Evolutionary conservation across 2,797 vertebrate genomes (phyloP).

Genomic region (Pelochelys cantorii): DNA sequence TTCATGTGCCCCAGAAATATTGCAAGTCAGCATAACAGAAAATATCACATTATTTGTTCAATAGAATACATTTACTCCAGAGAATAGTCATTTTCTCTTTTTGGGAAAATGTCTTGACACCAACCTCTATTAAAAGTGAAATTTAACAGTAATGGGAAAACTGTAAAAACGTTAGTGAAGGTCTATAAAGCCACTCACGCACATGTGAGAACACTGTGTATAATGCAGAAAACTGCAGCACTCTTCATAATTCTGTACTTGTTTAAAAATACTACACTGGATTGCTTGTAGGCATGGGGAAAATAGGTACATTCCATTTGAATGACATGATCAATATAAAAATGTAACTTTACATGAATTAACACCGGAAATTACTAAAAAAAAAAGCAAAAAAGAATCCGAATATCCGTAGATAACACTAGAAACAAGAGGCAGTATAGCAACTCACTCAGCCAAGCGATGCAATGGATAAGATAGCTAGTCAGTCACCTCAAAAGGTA

Average conservation of each 20-base stretch:
- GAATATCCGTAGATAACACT: not conserved
- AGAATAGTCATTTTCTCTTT: not conserved
- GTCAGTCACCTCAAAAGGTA: not conserved
- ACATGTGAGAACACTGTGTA: not conserved
- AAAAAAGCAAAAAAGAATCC: not conserved
- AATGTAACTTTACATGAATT: not conserved
- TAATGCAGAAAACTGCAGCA: not conserved
- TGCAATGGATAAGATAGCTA: not conserved
- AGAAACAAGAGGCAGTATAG: not conserved
- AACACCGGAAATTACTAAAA: not conserved
- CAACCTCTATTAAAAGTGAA: not conserved
- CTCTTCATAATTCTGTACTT: not conserved
- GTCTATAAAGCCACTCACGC: not conserved
- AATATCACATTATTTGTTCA: fast-evolving
- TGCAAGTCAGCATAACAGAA: fast-evolving
- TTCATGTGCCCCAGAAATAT: fast-evolving
- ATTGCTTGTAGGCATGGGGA: not conserved
- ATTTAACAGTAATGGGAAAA: not conserved
- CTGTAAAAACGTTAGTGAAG: not conserved
- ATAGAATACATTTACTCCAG: not conserved
- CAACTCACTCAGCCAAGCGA: not conserved
- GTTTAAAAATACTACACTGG: not conserved
- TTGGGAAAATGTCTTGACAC: not conserved
- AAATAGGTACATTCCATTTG: not conserved
- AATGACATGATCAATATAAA: not conserved